Evolutionary conservation across 1,140 invertebrate genomes (phyloP).

Genomic region (Hyphantria cunea): DNA sequence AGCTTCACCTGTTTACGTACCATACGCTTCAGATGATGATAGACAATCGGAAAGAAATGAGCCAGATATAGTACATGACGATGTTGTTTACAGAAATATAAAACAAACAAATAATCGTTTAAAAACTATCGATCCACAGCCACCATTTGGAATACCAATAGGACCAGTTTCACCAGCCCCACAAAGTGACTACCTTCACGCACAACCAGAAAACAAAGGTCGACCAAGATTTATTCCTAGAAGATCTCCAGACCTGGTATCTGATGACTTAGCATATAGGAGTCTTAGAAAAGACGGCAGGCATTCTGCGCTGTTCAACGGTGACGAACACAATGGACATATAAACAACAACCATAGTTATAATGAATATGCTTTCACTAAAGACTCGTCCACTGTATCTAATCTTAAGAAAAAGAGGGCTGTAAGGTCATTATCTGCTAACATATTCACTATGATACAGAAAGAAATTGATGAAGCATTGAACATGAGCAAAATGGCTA

Average conservation of each 20-base stretch:
- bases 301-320: conserved; percentile 66
- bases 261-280: conserved; percentile 93
- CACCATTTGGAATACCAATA: conserved; percentile 94
- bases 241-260: conserved; percentile 90
- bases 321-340: conserved; percentile 61
- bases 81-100: conserved; percentile 91
- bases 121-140: conserved; percentile 90
- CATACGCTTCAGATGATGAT: conserved; percentile 73
- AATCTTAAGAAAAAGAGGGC: conserved; percentile 87
- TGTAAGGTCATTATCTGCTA: conserved; percentile 90
- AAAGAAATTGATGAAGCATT: conserved; percentile 81
- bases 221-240: conserved; percentile 85
- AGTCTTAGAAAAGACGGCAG: conserved; percentile 90
- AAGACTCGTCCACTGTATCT: conserved; percentile 52
- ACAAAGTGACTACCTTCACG: conserved; percentile 92
- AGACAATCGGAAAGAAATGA: conserved; percentile 83
- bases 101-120: conserved; percentile 88
- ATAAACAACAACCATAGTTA: conserved; percentile 70
- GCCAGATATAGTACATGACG: conserved; percentile 91
- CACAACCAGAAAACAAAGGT: conserved; percentile 84
- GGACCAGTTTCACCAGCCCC: conserved; percentile 89
- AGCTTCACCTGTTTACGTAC: conserved; percentile 85
- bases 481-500: conserved; percentile 61
- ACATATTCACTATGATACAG: conserved; percentile 88
- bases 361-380: conserved; percentile 68